Base-by-base conservation (phyloP, 2,888 invertebrate genomes). In the Phoenoteleia sp. region DNA sequence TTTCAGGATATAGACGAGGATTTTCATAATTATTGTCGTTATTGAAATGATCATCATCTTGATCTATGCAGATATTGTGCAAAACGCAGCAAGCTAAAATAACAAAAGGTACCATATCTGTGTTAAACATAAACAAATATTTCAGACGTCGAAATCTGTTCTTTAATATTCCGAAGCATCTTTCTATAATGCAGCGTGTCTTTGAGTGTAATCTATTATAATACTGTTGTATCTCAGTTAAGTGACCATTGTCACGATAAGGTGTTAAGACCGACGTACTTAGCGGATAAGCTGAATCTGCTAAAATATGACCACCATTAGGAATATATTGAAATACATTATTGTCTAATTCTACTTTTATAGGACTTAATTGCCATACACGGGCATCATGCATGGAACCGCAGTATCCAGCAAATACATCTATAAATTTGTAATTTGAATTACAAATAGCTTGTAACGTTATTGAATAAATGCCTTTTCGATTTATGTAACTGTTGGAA, bases 311-410 rank as follows among this genome's bases (percentile, higher is more conserved):
- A 2, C 19, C 36, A 29, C 54, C 21, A 19, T 64, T 17, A 2
- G 64, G 58, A 25, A 76, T 19, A 42, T 79, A 79, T 0, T 19
- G 15, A 2, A 15, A 7, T 1, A 27, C 13, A 2, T 52, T 27
- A 13, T n/a, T 13, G 0, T 69, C 23, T 13, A 33, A 49, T 45
- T 52, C 19, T 23, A 47, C 33, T 45, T 36, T 17, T 9, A 64
- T 29, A 49, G 19, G 66, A 23, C 82, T 77, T 13, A 71, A 19
- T 0, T 42, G 15, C 82, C 82, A 79, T 3, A 83, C 69, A 15
- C 67, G 47, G 6, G 83, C 74, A 62, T 83, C 83, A 45, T 67
- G 67, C 17, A 83, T 60, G 15, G 52, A 66, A 11, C 85, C 75
- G 27, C 66, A 71, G 17, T 27, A 72, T 4, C 79, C 83, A 23